A percentile compares a stretch with the other conserved stretches of the same genome.
Evolutionary conservation across 2,113 vertebrate species (phyloP).

Genomic region (Bombycilla garrulus): DNA sequence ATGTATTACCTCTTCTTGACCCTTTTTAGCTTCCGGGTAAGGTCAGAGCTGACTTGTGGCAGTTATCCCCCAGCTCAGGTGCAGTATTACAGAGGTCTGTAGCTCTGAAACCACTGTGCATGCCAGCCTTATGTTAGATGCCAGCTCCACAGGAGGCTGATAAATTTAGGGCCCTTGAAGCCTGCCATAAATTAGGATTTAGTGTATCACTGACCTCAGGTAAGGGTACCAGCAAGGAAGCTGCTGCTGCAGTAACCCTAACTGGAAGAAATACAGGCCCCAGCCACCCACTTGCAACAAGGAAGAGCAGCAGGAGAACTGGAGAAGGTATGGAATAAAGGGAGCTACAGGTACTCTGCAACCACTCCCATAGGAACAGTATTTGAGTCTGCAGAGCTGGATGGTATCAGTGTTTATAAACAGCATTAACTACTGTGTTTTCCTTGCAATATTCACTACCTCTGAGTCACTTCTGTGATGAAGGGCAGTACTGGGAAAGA

Average conservation of each 20-base stretch:
- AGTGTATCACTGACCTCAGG: neutral
- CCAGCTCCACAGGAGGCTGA: neutral
- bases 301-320: neutral
- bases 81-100: neutral
- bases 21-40: neutral
- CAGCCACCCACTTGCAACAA: neutral
- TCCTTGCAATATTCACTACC: slow-evolving; percentile 39
- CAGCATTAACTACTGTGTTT: slow-evolving; percentile 58
- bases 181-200: neutral
- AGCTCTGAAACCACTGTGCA: neutral
- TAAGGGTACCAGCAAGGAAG: neutral
- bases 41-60: neutral
- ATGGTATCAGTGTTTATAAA: slow-evolving; percentile 10
- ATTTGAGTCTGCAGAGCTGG: neutral
- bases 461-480: slow-evolving; percentile 18
- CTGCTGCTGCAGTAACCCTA: neutral
- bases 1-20: neutral
- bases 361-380: neutral
- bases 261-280: neutral
- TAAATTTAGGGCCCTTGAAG: neutral
- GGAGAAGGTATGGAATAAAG: neutral
- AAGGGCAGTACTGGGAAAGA: neutral
- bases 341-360: neutral
- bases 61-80: neutral
- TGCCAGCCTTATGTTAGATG: neutral